A percentile compares a stretch with the other conserved stretches of the same genome.
Conservation (phyloP, 2,113 vertebrate genomes). For the Psittacara wagleri region DNA sequence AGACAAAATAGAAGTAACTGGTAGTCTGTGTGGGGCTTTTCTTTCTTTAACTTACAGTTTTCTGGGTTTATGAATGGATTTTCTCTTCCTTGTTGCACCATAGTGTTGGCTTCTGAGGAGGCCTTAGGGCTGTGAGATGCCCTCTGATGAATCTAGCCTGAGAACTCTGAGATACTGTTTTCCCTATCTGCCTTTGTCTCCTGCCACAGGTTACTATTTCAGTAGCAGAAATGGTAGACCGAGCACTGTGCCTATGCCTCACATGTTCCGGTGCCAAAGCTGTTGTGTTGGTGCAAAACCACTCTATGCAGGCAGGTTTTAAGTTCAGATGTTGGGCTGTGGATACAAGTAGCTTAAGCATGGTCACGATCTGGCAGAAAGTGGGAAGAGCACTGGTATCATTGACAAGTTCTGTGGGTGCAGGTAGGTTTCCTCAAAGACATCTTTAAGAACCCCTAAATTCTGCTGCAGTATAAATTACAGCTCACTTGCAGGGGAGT, state of each 20-base stretch:
- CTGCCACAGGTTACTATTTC: not conserved
- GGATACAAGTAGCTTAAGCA: not conserved
- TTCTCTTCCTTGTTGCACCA: slow-evolving; percentile 2
- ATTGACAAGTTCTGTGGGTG: fast-evolving
- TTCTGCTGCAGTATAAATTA: not conserved
- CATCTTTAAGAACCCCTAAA: not conserved
- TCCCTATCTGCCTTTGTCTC: not conserved
- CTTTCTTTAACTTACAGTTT: slow-evolving; percentile 28
- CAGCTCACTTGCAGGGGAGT: not conserved
- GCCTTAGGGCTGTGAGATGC: not conserved
- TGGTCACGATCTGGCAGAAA: fast-evolving
- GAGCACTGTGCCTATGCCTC: not conserved
- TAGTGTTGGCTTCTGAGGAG: not conserved
- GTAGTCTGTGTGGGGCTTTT: slow-evolving; percentile 22
- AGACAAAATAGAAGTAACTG: slow-evolving; percentile 53
- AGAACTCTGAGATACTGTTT: not conserved
- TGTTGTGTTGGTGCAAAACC: not conserved
- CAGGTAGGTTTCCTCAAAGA: not conserved
- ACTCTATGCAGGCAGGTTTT: not conserved
- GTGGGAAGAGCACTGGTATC: not conserved
- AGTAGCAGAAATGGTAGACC: not conserved
- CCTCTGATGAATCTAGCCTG: not conserved
- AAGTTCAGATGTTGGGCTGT: not conserved
- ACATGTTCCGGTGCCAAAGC: not conserved
- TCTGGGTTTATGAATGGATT: slow-evolving; percentile 56